Conservation (phyloP, 2,797 vertebrate genomes). For the Acrossocheilus fasciatus region DNA sequence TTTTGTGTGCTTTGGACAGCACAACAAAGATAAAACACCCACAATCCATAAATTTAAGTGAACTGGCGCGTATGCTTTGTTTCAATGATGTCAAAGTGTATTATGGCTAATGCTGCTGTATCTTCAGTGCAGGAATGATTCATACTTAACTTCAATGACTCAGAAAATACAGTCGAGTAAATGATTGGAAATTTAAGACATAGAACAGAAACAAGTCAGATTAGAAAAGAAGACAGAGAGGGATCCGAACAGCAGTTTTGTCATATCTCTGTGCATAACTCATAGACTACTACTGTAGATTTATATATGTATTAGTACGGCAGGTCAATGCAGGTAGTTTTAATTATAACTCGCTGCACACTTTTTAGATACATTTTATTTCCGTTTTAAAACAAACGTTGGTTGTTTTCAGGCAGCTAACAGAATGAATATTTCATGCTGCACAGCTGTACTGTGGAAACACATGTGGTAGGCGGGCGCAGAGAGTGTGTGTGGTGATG, state of each 20-base stretch:
- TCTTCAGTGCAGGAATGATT: not conserved
- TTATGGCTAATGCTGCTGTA: constrained; percentile 6
- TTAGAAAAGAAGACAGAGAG: not conserved
- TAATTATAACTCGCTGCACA: not conserved
- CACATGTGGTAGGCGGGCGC: constrained; percentile 27
- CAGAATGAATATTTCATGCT: not conserved
- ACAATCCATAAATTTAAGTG: not conserved
- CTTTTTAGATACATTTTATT: not conserved
- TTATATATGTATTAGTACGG: not conserved
- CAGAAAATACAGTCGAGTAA: not conserved
- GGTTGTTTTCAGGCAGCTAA: not conserved
- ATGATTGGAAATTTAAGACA: not conserved
- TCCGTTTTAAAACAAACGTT: not conserved
- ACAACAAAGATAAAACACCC: not conserved
- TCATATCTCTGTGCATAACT: not conserved
- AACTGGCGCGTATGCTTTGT: not conserved
- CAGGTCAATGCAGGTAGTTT: not conserved
- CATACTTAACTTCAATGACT: not conserved
- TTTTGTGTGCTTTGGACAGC: not conserved
- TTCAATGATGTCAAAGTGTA: constrained; percentile 4
- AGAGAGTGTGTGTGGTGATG: not conserved
- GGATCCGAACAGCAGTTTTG: not conserved
- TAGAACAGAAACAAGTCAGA: not conserved
- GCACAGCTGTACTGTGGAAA: not conserved
- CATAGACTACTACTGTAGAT: not conserved